Evolutionary conservation across 2,888 invertebrate genomes (phyloP), one percentile per base, ranked within the genome.

Genomic region (Galerucella calmariensis): DNA sequence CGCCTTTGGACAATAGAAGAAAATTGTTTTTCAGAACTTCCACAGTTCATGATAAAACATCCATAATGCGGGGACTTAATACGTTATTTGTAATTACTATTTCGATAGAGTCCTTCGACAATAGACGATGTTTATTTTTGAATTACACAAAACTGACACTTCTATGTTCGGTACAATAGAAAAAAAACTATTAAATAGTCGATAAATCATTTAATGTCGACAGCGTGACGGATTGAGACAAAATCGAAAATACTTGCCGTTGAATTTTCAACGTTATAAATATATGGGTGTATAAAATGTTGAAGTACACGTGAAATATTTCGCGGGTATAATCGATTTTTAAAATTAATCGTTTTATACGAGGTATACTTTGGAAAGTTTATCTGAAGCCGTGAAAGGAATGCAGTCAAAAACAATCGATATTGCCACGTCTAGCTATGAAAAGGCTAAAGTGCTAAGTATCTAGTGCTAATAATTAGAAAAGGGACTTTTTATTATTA

Each of bases 121-220:
- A 83, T 81, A 79, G 79, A 78, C 81, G 81, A 81, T 86, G 86
- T 86, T 86, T 86, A 86, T 85, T 86, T 86, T 85, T 80, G 83
- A 84, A 82, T 85, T 84, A 85, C 81, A 82, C 82, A 84, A 85
- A 85, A 84, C 84, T 82, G 84, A 84, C 84, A 84, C 83, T 83
- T 81, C 79, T 78, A 79, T 78, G 75, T 77, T 74, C 77, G 70
- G 77, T 79, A 82, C 81, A 83, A 83, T 80, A 81, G 84, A 82
- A 84, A 84, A 48, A 84, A 85, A 84, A 85, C 85, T 85, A 86
- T 86, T 85, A 85, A 84, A 82, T 77, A 81, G 82, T 83, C 83
- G 80, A 86, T 86, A 85, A 86, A 86, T 86, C 86, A 86, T 85
- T 20, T 81, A 79, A 77, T 69, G 80, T 74, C 82, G 86, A 86